phyloP scores from a whole-genome alignment of 2,113 vertebrate species.

The Callocephalon fimbriatum region DNA sequence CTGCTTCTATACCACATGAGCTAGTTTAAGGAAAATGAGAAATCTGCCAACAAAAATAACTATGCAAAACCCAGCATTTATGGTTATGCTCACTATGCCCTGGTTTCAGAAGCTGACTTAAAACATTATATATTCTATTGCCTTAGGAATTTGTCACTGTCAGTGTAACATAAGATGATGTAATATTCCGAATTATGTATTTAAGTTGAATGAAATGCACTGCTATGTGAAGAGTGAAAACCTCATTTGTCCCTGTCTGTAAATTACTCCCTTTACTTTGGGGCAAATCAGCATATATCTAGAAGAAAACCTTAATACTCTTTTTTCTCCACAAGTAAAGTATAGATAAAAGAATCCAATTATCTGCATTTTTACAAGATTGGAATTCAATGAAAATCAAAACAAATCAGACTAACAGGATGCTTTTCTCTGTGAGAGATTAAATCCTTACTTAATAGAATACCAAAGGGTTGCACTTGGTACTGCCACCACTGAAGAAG shows the following conservation, averaged over 20 bases:
- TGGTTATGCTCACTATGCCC: neutral
- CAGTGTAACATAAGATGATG: conserved; percentile 27
- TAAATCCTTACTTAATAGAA: conserved; percentile 50
- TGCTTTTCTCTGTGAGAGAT: conserved; percentile 53
- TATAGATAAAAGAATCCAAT: conserved; percentile 60
- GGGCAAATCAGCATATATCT: conserved; percentile 33
- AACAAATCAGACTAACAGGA: conserved; percentile 40
- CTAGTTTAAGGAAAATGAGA: neutral
- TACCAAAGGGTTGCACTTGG: conserved; percentile 30
- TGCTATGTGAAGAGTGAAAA: conserved; percentile 17
- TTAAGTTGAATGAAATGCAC: conserved; percentile 27
- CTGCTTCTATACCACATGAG: neutral
- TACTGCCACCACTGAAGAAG: conserved; percentile 29
- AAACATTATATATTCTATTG: conserved; percentile 11
- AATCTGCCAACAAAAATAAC: neutral
- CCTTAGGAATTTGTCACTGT: conserved; percentile 39
- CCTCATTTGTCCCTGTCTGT: neutral
- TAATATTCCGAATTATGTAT: conserved; percentile 20
- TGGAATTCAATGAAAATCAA: conserved; percentile 55
- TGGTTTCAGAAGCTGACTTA: conserved; percentile 32
- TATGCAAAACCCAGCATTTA: neutral
- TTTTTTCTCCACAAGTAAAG: conserved; percentile 14
- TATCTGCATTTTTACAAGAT: conserved; percentile 61
- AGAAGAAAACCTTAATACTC: conserved; percentile 29
- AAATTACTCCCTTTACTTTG: conserved; percentile 34